Evolutionary conservation across 2,888 invertebrate genomes (phyloP).

Genomic region (Euplexia lucipara): DNA sequence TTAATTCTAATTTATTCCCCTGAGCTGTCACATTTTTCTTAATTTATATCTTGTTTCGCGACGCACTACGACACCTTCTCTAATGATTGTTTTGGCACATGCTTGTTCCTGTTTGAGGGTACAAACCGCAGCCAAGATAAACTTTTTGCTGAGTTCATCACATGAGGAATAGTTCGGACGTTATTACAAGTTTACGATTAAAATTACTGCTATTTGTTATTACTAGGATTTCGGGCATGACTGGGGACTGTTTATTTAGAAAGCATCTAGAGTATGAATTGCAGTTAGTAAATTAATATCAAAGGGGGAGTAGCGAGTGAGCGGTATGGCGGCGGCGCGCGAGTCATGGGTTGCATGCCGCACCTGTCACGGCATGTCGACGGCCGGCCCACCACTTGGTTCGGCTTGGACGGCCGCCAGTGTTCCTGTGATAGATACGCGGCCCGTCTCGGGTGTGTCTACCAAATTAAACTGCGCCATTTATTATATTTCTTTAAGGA

Average conservation of each 20-base stretch:
- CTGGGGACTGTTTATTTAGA: constrained; percentile 67
- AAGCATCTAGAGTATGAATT: constrained; percentile 68
- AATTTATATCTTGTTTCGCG: constrained; percentile 79
- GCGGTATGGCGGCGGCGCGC: constrained; percentile 76
- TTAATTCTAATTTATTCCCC: constrained; percentile 83
- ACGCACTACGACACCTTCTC: constrained; percentile 78
- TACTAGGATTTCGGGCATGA: constrained; percentile 57
- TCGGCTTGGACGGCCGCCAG: constrained; percentile 87
- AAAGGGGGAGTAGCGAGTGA: constrained; percentile 75
- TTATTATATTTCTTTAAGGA: constrained; percentile 88
- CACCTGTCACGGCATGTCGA: constrained; percentile 88
- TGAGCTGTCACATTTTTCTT: constrained; percentile 82
- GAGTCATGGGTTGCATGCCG: constrained; percentile 89
- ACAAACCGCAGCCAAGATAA: constrained; percentile 73
- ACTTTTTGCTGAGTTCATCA: constrained; percentile 58
- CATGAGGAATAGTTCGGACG: constrained; percentile 45
- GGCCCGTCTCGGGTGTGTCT: constrained; percentile 87
- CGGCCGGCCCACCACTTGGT: constrained; percentile 89
- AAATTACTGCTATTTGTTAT: constrained; percentile 60
- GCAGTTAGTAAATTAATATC: constrained; percentile 75
- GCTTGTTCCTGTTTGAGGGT: constrained; percentile 73
- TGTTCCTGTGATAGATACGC: constrained; percentile 86
- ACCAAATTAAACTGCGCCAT: constrained; percentile 90
- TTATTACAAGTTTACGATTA: constrained; percentile 56
- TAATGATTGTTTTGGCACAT: constrained; percentile 81